Percentiles rank a stretch among this genome's conserved stretches.
Evolutionary conservation across 2,888 invertebrate genomes (phyloP).

Genomic region (Meteorus colon): DNA sequence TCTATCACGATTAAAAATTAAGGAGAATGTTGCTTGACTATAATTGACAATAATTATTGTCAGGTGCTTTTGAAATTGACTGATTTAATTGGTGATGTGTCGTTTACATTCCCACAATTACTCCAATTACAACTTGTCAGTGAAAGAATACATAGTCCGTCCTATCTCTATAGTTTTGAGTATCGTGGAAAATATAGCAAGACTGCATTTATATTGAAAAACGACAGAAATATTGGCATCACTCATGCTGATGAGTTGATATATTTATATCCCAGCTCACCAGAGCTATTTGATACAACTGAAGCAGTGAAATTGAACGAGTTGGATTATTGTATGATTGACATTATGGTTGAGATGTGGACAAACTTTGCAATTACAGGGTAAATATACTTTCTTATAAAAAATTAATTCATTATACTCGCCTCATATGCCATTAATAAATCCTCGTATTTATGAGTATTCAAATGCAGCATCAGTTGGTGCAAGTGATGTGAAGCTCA

Average conservation of each 20-base stretch:
- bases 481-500: too few species aligned
- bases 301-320: neutral
- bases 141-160: conserved; percentile 30
- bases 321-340: conserved; percentile 62
- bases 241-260: conserved; percentile 75
- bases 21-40: neutral
- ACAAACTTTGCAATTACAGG: conserved; percentile 67
- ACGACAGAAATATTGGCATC: conserved; percentile 59
- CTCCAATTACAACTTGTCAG: conserved; percentile 45
- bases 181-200: conserved; percentile 51
- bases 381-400: conserved; percentile 44
- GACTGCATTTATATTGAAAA: conserved; percentile 12
- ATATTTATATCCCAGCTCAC: conserved; percentile 70
- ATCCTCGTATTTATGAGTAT: too few species aligned
- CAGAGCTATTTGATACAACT: conserved; percentile 9
- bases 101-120: conserved; percentile 49
- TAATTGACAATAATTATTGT: neutral
- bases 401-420: too few species aligned
- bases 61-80: conserved; percentile 48
- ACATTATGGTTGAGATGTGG: conserved; percentile 71
- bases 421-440: too few species aligned
- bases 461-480: too few species aligned
- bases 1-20: neutral
- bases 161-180: conserved; percentile 51
- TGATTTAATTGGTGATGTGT: conserved; percentile 46